These are phyloP conservation scores for Perca schrenkii DNA, from an alignment of 2,113 vertebrate genomes.

Conservation along the genomic window DNA sequence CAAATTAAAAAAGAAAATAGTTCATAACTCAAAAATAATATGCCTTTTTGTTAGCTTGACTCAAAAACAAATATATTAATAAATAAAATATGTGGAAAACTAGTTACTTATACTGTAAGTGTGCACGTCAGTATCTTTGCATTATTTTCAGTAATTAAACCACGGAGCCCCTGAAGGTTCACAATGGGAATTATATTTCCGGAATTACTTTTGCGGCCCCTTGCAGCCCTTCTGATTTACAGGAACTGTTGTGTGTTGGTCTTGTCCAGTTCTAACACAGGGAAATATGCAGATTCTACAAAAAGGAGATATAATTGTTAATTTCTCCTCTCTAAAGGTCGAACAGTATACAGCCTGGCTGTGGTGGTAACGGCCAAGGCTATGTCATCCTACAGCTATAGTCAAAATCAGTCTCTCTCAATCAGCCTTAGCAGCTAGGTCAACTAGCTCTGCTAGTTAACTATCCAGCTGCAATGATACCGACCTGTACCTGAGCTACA, in stretches of 20 bases:
- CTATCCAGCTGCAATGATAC: not conserved
- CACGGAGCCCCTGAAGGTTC: not conserved
- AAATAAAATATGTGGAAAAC: not conserved
- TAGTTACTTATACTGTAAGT: slow-evolving; percentile 2
- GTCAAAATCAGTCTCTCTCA: not conserved
- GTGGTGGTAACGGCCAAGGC: not conserved
- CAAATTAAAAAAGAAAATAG: not conserved
- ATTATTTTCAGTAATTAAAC: slow-evolving; percentile 3
- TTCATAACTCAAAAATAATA: not conserved
- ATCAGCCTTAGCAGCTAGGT: not conserved
- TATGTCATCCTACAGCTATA: not conserved
- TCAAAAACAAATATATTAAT: not conserved
- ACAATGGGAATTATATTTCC: not conserved
- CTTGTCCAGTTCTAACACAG: not conserved
- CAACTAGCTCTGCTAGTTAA: not conserved
- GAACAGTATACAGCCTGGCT: not conserved
- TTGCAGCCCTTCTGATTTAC: not conserved
- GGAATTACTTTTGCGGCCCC: not conserved
- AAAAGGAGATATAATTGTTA: not conserved
- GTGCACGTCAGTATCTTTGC: slow-evolving; percentile 8
- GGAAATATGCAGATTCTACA: not conserved
- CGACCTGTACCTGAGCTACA: no score
- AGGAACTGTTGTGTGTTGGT: not conserved
- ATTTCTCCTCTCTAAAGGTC: not conserved
- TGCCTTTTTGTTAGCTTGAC: not conserved